A percentile compares a stretch with the other conserved stretches of the same genome.
These are phyloP conservation scores for Cassiopea xamachana DNA, from an alignment of 30 jellyfish, hydroid and myxozoan species.

Conservation along the genomic window DNA sequence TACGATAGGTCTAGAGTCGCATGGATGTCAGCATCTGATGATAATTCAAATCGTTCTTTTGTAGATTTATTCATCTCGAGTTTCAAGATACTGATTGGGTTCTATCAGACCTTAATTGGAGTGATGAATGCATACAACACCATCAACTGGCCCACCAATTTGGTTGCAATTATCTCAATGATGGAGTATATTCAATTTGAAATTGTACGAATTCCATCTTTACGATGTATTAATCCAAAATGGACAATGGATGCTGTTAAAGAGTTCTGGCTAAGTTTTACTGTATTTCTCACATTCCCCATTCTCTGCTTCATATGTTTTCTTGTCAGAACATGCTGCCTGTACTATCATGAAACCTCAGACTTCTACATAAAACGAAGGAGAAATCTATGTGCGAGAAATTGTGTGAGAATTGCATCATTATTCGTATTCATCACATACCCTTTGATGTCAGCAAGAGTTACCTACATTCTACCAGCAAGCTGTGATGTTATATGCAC, in stretches of 20 bases:
- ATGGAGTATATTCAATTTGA: conserved; percentile 19
- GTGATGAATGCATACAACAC: neutral
- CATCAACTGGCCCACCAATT: conserved; percentile 31
- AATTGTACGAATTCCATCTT: conserved; percentile 29
- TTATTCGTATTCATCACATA: conserved; percentile 56
- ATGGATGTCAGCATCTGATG: neutral
- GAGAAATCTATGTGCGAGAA: neutral
- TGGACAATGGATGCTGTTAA: conserved; percentile 20
- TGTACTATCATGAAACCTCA: neutral
- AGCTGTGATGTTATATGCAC: conserved; percentile 49
- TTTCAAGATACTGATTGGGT: conserved; percentile 43
- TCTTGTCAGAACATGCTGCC: neutral
- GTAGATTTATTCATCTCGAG: conserved; percentile 47
- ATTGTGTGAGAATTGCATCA: conserved; percentile 7
- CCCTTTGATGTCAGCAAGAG: conserved; percentile 26
- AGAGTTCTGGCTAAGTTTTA: conserved; percentile 29
- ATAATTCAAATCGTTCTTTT: conserved; percentile 5
- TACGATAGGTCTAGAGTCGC: neutral
- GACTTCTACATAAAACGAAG: neutral
- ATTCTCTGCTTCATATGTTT: neutral
- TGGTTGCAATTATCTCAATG: neutral
- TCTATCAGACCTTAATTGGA: conserved; percentile 28
- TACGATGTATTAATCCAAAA: conserved; percentile 34
- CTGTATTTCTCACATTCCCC: conserved; percentile 30
- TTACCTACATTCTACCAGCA: conserved; percentile 30